Evolutionary conservation across 2,888 invertebrate genomes (phyloP).

Genomic region (Cantharis flavilabris): DNA sequence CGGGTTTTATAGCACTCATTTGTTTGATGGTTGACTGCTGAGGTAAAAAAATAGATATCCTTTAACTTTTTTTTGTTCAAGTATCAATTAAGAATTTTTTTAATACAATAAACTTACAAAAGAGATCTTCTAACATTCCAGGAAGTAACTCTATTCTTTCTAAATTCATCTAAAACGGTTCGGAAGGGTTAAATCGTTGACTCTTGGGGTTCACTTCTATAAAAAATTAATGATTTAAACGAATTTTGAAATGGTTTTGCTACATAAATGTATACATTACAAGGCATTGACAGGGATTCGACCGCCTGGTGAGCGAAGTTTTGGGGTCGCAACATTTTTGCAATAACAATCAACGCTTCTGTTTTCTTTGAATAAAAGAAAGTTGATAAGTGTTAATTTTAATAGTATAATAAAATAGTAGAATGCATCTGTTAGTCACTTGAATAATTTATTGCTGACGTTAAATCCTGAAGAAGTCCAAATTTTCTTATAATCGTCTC

Average conservation of each 20-base stretch:
- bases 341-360: no score
- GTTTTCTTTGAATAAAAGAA: no score
- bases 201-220: neutral
- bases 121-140: neutral
- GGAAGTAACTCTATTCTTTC: neutral
- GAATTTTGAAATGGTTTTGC: neutral
- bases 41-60: slow-evolving; percentile 31
- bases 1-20: slow-evolving; percentile 34
- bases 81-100: slow-evolving; percentile 31
- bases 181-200: neutral
- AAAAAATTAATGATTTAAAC: neutral
- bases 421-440: no score
- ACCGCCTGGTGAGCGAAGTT: no score
- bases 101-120: neutral
- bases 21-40: slow-evolving; percentile 27
- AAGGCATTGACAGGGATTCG: neutral
- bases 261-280: neutral
- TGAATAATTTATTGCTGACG: no score
- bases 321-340: no score
- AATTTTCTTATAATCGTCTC: no score
- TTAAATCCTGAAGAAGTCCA: no score
- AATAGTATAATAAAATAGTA: no score
- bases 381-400: no score
- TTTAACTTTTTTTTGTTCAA: slow-evolving; percentile 24
- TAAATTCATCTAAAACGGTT: neutral